Base-by-base conservation (phyloP, 2,888 invertebrate species). In the Nomada ferruginata region DNA sequence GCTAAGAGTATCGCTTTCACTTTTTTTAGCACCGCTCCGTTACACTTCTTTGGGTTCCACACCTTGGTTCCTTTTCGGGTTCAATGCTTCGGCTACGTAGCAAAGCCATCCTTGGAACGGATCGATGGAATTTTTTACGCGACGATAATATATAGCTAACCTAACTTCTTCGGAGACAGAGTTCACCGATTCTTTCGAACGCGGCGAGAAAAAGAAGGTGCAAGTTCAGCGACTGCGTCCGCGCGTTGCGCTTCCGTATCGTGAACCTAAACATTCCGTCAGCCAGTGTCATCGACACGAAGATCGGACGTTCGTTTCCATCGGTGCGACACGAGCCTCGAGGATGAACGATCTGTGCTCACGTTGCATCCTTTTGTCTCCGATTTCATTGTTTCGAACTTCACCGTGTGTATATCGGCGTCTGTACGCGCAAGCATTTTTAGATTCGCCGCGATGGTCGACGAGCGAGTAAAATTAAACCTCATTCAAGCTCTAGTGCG, bases 271-370 rank as follows among this genome's bases (percentile, higher is more conserved):
- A 72, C 85, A 71, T 83, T 81, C 76, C 80, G 82, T 77, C 83
- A 81, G 75, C 82, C 79, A 75, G 85, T 84, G 87, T 87, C 87
- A 84, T 82, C 84, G 87, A 87, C 87, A 87, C 87, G 76, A 52
- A 73, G 53, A 76, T 76, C 76, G 64, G 69, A 71, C 65, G 73
- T 18, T 61, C 76, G 65, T 81, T 74, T 71, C 61, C 68, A 47
- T 68, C 36, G 66, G 10, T 7, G 57, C 60, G 74, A 26, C 78
- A 85, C 83, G 66, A 81, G 78, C 68, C 70, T 42, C 29, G 60
- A 70, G 74, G 83, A 85, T 71, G 69, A 85, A 83, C 71, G 69
- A 78, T 79, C 76, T 52, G 61, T 50, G 53, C 63, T 71, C 73
- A 71, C 77, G 80, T 36, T 75, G 75, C 73, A 71, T 80, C 73